A percentile compares a stretch with the other conserved stretches of the same genome.
Evolutionary conservation across 1,140 invertebrate species (phyloP).

Genomic region (Drosophila asahinai): DNA sequence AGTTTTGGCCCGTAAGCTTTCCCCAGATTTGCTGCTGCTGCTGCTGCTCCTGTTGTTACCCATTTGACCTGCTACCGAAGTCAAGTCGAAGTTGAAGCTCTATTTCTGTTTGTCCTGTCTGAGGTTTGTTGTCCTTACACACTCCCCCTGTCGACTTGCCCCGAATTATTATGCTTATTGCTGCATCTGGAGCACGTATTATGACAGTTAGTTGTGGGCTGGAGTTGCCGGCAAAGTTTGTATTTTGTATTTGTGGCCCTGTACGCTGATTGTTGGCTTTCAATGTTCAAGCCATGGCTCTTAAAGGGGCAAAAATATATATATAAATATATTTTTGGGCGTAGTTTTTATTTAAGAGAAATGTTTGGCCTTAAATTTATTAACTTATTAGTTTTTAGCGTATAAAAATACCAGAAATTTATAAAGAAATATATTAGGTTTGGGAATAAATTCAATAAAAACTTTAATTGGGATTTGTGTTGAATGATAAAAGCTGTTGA

Average conservation of each 20-base stretch:
- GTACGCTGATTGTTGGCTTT: slow-evolving; percentile 26
- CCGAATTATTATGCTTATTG: slow-evolving; percentile 44
- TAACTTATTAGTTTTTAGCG: neutral
- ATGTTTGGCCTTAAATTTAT: neutral
- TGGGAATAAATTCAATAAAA: no score
- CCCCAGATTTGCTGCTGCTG: slow-evolving; percentile 36
- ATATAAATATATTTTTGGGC: neutral
- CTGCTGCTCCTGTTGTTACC: slow-evolving; percentile 32
- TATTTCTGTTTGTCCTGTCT: slow-evolving; percentile 35
- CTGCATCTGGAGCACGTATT: slow-evolving; percentile 48
- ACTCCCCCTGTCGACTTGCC: neutral
- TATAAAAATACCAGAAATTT: neutral
- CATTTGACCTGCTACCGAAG: slow-evolving; percentile 40
- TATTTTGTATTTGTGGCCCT: slow-evolving; percentile 30
- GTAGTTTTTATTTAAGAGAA: neutral
- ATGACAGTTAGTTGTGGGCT: slow-evolving; percentile 38
- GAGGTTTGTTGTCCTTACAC: slow-evolving; percentile 29
- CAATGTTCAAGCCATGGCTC: slow-evolving; percentile 1
- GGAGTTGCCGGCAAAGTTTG: slow-evolving; percentile 17
- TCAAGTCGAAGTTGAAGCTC: slow-evolving; percentile 29
- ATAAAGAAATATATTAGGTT: no score
- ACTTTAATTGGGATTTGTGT: no score
- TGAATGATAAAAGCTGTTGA: neutral
- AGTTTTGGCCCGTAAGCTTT: slow-evolving; percentile 32
- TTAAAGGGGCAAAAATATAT: neutral